Evolutionary conservation across 92 coral and sea anemone species (phyloP).

Genomic region (Porites cylindrica): DNA sequence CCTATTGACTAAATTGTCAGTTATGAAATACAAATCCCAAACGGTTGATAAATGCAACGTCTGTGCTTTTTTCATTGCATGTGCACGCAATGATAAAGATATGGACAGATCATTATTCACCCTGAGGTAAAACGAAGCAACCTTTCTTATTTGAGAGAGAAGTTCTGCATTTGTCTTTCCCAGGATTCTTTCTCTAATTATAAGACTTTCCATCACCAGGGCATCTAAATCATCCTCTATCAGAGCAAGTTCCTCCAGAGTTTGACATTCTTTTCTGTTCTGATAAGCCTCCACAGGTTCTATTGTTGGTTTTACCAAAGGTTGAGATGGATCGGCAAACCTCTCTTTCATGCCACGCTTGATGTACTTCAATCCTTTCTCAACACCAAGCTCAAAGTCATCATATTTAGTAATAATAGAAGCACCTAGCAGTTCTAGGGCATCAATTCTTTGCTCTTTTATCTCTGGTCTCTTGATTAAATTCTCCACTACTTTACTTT

Average conservation of each 20-base stretch:
- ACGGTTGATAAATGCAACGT: no score
- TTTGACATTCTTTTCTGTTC: no score
- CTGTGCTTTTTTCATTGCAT: neutral
- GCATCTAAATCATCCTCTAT: neutral
- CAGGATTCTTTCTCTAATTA: neutral
- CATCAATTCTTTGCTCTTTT: neutral
- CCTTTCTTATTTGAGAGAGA: neutral
- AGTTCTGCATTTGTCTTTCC: neutral
- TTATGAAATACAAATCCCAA: no score
- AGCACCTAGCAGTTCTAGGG: no score
- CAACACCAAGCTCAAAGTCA: no score
- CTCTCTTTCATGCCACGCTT: no score
- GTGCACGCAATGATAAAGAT: neutral
- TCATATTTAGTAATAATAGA: no score
- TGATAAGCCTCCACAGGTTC: no score
- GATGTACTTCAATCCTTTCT: neutral
- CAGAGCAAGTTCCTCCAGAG: no score
- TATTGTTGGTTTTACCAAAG: neutral
- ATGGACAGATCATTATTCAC: neutral
- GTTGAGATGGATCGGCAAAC: neutral
- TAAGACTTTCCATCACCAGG: neutral
- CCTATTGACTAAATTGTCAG: no score
- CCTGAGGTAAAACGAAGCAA: neutral
- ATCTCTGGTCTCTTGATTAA: neutral
- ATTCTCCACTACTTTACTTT: neutral